Percentiles rank a stretch among this genome's conserved stretches.
Conservation (phyloP, 2,888 invertebrate species). For the Coelogynopora nodosa region DNA sequence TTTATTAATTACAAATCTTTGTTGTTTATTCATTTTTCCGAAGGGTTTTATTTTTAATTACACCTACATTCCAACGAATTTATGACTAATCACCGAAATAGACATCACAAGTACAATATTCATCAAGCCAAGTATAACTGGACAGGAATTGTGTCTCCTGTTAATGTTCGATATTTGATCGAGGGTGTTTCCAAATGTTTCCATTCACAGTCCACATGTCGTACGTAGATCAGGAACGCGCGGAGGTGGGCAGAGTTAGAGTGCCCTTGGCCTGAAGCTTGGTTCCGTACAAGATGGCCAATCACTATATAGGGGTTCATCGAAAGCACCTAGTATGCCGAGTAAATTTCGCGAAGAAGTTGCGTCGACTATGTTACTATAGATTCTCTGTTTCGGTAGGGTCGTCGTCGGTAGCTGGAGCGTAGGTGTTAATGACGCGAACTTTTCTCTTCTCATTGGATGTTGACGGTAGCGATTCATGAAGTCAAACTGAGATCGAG, state of each 20-base stretch:
- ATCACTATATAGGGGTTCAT: neutral
- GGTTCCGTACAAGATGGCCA: conserved; percentile 13
- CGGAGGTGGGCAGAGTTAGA: neutral
- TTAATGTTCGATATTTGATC: too few relatives aligned
- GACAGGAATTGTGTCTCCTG: too few relatives aligned
- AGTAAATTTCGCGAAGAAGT: neutral
- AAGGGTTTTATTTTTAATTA: too few relatives aligned
- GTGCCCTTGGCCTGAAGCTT: neutral
- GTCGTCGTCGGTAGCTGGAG: conserved; percentile 11
- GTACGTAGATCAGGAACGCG: neutral
- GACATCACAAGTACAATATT: too few relatives aligned
- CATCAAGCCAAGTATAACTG: too few relatives aligned
- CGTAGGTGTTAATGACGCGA: neutral
- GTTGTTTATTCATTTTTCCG: too few relatives aligned
- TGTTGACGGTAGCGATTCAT: neutral
- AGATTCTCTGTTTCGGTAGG: neutral
- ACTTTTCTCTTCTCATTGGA: neutral
- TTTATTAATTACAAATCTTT: too few relatives aligned
- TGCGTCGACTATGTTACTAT: neutral
- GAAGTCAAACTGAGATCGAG: neutral
- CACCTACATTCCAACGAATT: too few relatives aligned
- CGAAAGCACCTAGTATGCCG: neutral
- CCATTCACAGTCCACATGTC: conserved; percentile 23
- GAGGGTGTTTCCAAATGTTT: neutral
- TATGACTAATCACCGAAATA: too few relatives aligned